Evolutionary conservation across 2,113 vertebrate species (phyloP).

Genomic region (Pristiophorus japonicus): DNA sequence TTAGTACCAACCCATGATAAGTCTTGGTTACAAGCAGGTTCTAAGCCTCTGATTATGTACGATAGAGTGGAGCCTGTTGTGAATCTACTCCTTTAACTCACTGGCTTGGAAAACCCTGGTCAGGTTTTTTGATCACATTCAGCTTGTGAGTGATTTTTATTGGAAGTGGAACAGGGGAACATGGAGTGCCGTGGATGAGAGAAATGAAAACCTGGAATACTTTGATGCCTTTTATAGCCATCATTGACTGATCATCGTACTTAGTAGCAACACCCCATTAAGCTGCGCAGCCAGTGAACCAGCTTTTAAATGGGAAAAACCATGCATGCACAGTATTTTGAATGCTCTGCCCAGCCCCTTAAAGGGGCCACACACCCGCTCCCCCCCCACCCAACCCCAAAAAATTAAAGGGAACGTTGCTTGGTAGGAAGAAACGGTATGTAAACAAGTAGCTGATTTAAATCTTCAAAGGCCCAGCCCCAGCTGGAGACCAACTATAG

Average conservation of each 20-base stretch:
- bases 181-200: background rate
- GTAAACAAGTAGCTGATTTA: background rate
- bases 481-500: background rate
- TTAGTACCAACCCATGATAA: background rate
- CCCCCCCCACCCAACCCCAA: no score
- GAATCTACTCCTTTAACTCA: no score
- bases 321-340: no score
- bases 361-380: no score
- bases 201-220: background rate
- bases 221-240: background rate
- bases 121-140: no score
- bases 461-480: background rate
- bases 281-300: no score
- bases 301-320: no score
- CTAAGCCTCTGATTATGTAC: background rate
- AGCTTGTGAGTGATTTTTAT: background rate
- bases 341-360: no score
- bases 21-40: background rate
- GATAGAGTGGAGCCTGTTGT: no score
- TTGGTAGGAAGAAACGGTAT: background rate
- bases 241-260: background rate
- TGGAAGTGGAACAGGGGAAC: background rate
- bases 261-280: no score
- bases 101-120: no score
- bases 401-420: no score